These are phyloP conservation scores for Suillia variegata DNA, from an alignment of 2,888 invertebrate genomes.

Conservation along the genomic window DNA sequence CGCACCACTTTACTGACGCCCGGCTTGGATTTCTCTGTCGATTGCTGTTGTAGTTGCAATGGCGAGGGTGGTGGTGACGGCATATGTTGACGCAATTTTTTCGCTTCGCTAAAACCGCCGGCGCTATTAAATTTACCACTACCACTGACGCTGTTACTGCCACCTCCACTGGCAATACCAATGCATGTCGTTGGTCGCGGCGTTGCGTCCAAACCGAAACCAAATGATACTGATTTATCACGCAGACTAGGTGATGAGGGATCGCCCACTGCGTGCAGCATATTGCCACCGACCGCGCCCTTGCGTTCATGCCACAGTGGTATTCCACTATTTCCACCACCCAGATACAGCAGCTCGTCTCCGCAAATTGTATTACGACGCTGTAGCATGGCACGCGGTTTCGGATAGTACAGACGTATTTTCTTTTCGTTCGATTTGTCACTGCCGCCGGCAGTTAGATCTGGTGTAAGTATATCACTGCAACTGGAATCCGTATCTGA, in stretches of 20 bases:
- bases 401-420: slow-evolving; percentile 72
- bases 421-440: slow-evolving; percentile 57
- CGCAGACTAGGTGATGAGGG: slow-evolving; percentile 67
- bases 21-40: slow-evolving; percentile 49
- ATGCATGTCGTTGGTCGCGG: slow-evolving; percentile 73
- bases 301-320: slow-evolving; percentile 78
- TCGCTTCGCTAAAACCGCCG: slow-evolving; percentile 36
- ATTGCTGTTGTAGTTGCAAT: slow-evolving; percentile 23
- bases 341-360: slow-evolving; percentile 67
- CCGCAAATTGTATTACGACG: slow-evolving; percentile 89
- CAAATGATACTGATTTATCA: slow-evolving; percentile 80
- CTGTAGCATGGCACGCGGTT: slow-evolving; percentile 76
- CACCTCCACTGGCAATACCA: slow-evolving; percentile 60
- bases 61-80: slow-evolving; percentile 42
- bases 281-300: slow-evolving; percentile 59
- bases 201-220: slow-evolving; percentile 73
- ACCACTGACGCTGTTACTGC: slow-evolving; percentile 28
- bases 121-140: slow-evolving; percentile 27
- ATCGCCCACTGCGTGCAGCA: slow-evolving; percentile 55
- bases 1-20: slow-evolving; percentile 61
- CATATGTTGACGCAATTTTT: slow-evolving; percentile 42
- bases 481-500: slow-evolving; percentile 64
- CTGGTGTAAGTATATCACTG: slow-evolving; percentile 66
- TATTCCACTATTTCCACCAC: slow-evolving; percentile 52
- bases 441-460: too few relatives aligned